These are phyloP conservation scores for Anoplius nigerrimus DNA, from an alignment of 2,888 invertebrate species.

Conservation along the genomic window DNA sequence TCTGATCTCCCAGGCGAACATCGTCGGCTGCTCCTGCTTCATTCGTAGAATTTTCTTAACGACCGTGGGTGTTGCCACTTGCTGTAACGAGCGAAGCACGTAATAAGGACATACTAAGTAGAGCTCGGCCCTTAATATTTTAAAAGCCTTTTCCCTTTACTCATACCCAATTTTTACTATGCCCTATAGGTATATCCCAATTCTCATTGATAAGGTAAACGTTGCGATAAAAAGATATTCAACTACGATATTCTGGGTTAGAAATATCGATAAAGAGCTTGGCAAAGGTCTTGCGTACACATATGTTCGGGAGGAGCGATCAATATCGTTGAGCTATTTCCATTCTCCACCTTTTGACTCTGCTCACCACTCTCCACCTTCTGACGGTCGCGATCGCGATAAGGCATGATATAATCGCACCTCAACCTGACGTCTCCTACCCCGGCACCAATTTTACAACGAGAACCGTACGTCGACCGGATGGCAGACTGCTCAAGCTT, in stretches of 20 bases:
- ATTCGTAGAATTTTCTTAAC: conserved; percentile 95
- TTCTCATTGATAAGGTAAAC: no score
- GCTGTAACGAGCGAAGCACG: conserved; percentile 78
- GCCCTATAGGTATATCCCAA: no score
- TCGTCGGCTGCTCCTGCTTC: conserved; percentile 96
- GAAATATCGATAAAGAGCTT: no score
- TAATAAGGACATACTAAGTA: not conserved
- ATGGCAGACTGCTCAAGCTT: no score
- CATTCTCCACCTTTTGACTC: conserved; percentile 42
- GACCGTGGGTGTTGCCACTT: conserved; percentile 97
- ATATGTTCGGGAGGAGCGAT: conserved; percentile 36
- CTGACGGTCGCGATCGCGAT: conserved; percentile 30
- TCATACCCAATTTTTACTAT: no score
- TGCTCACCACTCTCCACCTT: conserved; percentile 18
- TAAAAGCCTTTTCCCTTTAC: no score
- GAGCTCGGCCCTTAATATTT: not conserved
- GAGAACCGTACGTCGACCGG: no score
- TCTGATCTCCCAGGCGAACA: conserved; percentile 98
- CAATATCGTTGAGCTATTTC: conserved; percentile 45
- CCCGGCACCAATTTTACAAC: not conserved
- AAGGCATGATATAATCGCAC: conserved; percentile 29
- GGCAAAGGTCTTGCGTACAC: conserved; percentile 11
- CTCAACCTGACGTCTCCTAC: not conserved
- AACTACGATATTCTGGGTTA: no score
- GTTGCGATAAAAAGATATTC: no score